Evolutionary conservation across 2,888 invertebrate species (phyloP).

Genomic region (Aphodius sticticus): DNA sequence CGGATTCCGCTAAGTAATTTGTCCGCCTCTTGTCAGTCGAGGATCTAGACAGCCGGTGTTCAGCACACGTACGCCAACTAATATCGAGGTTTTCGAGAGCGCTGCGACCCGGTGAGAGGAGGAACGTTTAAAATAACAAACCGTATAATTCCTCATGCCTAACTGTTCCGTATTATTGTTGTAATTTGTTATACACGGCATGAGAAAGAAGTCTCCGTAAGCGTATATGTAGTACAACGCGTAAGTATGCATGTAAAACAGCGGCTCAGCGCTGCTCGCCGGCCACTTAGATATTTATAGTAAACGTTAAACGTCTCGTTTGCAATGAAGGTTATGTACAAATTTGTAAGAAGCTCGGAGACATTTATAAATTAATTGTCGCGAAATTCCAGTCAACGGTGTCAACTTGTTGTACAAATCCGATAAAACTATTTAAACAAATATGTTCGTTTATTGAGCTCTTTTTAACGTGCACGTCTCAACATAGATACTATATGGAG

Average conservation of each 20-base stretch:
- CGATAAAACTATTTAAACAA: not conserved
- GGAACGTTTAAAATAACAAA: slow-evolving; percentile 37
- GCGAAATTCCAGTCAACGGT: not conserved
- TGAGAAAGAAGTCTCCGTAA: slow-evolving; percentile 27
- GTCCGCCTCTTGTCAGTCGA: not conserved
- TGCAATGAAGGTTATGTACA: not conserved
- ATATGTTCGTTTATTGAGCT: no score
- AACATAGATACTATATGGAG: no score
- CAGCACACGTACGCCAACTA: not conserved
- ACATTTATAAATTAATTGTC: not conserved
- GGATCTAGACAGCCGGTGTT: not conserved
- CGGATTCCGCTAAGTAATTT: slow-evolving; percentile 4
- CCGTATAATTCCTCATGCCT: slow-evolving; percentile 37
- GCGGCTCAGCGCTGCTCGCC: not conserved
- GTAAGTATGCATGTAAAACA: not conserved
- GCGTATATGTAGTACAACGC: not conserved
- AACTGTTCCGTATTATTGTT: slow-evolving; percentile 38
- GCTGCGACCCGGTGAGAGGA: slow-evolving; percentile 8
- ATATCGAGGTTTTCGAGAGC: slow-evolving; percentile 29
- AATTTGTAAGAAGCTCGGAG: not conserved
- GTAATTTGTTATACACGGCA: slow-evolving; percentile 36
- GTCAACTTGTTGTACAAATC: not conserved
- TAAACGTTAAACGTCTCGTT: not conserved
- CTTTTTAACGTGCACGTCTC: no score
- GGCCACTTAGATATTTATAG: not conserved